Conservation (phyloP, 2,888 invertebrate species). For the Drosophila phalerata region DNA sequence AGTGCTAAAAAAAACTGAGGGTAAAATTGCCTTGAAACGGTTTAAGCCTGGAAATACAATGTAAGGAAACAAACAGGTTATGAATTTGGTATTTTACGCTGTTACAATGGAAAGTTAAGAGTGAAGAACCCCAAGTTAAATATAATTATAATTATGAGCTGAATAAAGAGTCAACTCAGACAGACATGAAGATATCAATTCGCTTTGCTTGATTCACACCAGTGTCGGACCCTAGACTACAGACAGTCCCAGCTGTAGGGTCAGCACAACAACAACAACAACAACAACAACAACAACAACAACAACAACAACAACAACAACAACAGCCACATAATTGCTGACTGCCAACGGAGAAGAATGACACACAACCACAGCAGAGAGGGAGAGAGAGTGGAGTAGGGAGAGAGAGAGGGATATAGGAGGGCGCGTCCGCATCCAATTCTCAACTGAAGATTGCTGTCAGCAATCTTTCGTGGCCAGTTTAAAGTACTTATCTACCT, state of each 20-base stretch:
- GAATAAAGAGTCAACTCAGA: background rate
- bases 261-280: slow-evolving; percentile 18
- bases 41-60: background rate
- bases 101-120: slow-evolving; percentile 6
- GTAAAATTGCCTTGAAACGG: background rate
- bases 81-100: slow-evolving; percentile 15
- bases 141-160: slow-evolving; percentile 13
- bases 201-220: slow-evolving; percentile 37
- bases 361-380: slow-evolving; percentile 40
- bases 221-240: slow-evolving; percentile 7
- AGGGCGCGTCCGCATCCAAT: slow-evolving; percentile 30
- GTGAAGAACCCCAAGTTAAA: slow-evolving; percentile 2
- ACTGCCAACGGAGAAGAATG: slow-evolving; percentile 52
- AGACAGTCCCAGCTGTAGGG: slow-evolving; percentile 18
- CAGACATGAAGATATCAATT: slow-evolving; percentile 47
- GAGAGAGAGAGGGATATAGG: slow-evolving; percentile 36
- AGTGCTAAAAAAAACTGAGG: background rate
- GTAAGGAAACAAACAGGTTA: background rate
- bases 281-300: slow-evolving; percentile 9
- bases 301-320: slow-evolving; percentile 9
- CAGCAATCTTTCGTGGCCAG: slow-evolving; percentile 66
- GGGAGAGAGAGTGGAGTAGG: slow-evolving; percentile 1
- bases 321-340: slow-evolving; percentile 48
- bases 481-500: slow-evolving; percentile 53
- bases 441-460: slow-evolving; percentile 63